These are phyloP conservation scores for Oncorhynchus keta DNA, from an alignment of 2,113 vertebrate species.

Conservation along the genomic window DNA sequence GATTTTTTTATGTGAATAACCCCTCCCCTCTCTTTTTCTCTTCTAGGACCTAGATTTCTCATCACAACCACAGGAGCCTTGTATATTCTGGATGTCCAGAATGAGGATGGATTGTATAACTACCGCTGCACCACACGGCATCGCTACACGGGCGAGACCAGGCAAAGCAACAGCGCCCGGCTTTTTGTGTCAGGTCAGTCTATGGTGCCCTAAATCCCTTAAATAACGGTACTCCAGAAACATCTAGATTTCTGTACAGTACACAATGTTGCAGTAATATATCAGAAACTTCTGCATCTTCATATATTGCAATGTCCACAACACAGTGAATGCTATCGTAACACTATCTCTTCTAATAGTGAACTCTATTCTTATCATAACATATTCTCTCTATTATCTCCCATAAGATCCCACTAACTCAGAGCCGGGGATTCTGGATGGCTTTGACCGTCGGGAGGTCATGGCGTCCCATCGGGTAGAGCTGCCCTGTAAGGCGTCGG, in stretches of 20 bases:
- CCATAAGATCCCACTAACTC: constrained; percentile 90
- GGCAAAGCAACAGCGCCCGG: constrained; percentile 97
- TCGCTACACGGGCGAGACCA: constrained; percentile 94
- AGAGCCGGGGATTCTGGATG: constrained; percentile 93
- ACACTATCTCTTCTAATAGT: not conserved
- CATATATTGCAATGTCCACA: too few species aligned
- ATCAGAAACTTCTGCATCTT: too few species aligned
- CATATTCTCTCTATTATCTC: constrained; percentile 29
- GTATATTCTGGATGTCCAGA: constrained; percentile 99
- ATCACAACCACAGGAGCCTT: constrained; percentile 99
- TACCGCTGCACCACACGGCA: constrained; percentile 97
- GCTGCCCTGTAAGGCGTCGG: constrained; percentile 96
- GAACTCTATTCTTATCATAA: constrained; percentile 50
- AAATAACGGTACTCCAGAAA: too few species aligned
- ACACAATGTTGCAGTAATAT: too few species aligned
- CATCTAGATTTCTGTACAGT: too few species aligned
- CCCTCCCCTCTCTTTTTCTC: constrained; percentile 9
- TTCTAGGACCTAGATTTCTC: constrained; percentile 96
- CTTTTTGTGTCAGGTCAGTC: constrained; percentile 93
- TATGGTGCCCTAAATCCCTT: not conserved
- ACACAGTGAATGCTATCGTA: too few species aligned
- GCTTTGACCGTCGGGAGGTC: constrained; percentile 92
- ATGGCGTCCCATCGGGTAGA: constrained; percentile 93
- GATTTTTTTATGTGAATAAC: not conserved
- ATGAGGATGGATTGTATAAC: constrained; percentile 97